Base-by-base conservation (phyloP, 2,888 invertebrate species). In the Neoscelio sp. region DNA sequence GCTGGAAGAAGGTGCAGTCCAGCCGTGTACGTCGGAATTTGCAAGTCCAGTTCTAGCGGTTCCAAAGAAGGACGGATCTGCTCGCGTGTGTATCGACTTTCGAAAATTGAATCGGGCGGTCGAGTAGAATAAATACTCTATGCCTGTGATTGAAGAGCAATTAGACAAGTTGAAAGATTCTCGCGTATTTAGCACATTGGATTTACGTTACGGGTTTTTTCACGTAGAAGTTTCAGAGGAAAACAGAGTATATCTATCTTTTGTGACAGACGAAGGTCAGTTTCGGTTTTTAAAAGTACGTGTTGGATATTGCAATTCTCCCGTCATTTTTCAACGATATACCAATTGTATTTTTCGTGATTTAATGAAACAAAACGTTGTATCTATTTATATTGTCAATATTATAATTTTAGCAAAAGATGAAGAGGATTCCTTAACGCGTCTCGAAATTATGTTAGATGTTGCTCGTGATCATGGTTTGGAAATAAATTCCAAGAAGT, bases 1-100 rank as follows among this genome's bases (percentile, higher is more conserved):
- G 40, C 8, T 65, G 12, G 48, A 42, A 8, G 26, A 65, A 1
- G 46, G 20, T 5, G 46, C 65, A n/a, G 20, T 74, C 7, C 48
- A 65, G 8, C 40, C 74, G 0, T 38, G 74, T 15, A 48, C 7
- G 2, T 75, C 75, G 0, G 62, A 60, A 1, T 58, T n/a, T 23
- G 64, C 75, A 12, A 78, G 64, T 71, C 64, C 80, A 1, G 70
- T 38, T 0, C 35, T 78, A 12, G 4, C 78, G 1, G 46, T 75
- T 2, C 18, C 42, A 3, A 79, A 77, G 20, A 65, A 70, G n/a
- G 67, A 79, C 10, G 81, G 65, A n/a, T 10, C 58, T 17, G 7
- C 7, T 5, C 64, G 65, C 1, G 73, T 80, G 23, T 60, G 75
- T 10, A 46, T 77, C 3, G 73, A 77, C 42, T 73, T 30, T 48